phyloP scores from a whole-genome alignment of 1,140 invertebrate species.

The Drosophila erecta region DNA sequence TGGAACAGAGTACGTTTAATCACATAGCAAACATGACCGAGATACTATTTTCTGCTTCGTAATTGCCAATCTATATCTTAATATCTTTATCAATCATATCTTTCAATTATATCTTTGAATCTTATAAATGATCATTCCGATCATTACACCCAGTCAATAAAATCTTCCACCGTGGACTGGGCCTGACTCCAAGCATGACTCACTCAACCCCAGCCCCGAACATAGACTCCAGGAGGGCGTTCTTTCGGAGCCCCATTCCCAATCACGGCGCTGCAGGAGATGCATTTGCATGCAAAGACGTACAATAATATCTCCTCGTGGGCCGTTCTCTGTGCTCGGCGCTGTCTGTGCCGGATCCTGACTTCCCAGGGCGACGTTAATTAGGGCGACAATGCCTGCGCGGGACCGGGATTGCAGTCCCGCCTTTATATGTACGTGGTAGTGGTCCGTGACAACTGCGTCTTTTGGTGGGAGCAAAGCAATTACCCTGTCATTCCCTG shows the following conservation, averaged over 20 bases:
- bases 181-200: constrained; percentile 6
- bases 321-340: constrained; percentile 19
- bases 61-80: too few species aligned
- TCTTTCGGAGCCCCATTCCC: not conserved
- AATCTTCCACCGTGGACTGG: not conserved
- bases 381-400: constrained; percentile 54
- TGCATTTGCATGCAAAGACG: constrained; percentile 58
- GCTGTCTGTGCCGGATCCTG: constrained; percentile 10
- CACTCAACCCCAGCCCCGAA: constrained; percentile 14
- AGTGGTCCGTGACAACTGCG: constrained; percentile 55
- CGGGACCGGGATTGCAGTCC: not conserved
- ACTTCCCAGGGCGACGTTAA: constrained; percentile 56
- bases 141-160: too few species aligned
- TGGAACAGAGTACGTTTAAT: too few species aligned
- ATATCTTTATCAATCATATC: too few species aligned
- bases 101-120: too few species aligned
- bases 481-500: too few species aligned
- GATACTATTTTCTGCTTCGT: too few species aligned
- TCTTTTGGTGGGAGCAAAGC: constrained; percentile 51
- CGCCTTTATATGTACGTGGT: constrained; percentile 34
- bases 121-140: too few species aligned
- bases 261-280: constrained; percentile 59
- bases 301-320: constrained; percentile 16
- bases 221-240: constrained; percentile 42
- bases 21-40: too few species aligned